Base-by-base conservation (phyloP, 2,113 vertebrate species). In the Isichthys henryi region DNA sequence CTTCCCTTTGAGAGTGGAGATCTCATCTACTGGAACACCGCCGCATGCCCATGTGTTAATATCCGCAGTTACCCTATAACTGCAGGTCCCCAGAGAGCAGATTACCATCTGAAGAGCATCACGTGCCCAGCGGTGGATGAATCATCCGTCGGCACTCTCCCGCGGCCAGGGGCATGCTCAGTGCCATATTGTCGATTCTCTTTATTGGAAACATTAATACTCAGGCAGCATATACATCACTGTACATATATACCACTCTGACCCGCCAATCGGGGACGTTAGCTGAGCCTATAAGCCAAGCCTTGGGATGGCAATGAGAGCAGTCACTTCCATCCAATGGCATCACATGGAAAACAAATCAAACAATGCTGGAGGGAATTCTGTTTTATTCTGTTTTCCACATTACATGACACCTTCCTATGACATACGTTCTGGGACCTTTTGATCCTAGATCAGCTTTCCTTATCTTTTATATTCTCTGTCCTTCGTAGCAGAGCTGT, bases 161-260 rank as follows among this genome's bases (percentile, higher is more conserved):
- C 7, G 45, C 45, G 9, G 9, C 82, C 39, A 13, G 82, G 82
- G 39, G 45, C 21, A 3, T 46, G 13, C 43, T 46, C 23, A n/a
- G 82, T 23, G 45, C 43, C 10, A 1, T 48, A 48, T 21, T 35
- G 35, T 46, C 43, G 3, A 23, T 19, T n/a, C 45, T 83, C 80
- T 84, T 84, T 84, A 84, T n/a, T 84, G 21, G 39, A 84, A 84
- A 46, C 8, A n/a, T 48, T 84, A 48, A 84, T 84, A 48, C 82
- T 48, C 39, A 84, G 45, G 19, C 43, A 84, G 82, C 82, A 48
- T 23, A 45, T 84, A 17, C 48, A 43, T 48, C 82, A 48, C 45
- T 21, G 23, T 21, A 56, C 53, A 56, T 56, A 19, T 84, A 21
- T 23, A 46, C 21, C 8, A 35, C 11, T 77, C 35, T 43, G 74